phyloP scores from a whole-genome alignment of 2,113 vertebrate genomes.

The Pica pica region DNA sequence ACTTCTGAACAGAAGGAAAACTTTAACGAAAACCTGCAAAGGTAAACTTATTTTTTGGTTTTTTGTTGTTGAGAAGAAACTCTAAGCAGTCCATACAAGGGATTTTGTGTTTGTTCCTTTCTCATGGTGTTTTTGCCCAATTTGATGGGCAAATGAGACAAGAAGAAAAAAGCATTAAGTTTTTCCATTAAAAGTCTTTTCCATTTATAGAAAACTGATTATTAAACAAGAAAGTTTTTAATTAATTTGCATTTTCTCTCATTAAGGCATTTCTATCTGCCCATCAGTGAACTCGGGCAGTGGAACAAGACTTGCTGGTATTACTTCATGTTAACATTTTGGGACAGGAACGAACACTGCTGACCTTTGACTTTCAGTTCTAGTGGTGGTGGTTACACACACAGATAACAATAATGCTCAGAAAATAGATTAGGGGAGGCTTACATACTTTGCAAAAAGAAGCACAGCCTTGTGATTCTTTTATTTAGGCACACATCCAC shows the following conservation, averaged over 20 bases:
- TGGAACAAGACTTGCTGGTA: not conserved
- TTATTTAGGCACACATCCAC: not conserved
- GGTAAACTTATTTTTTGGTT: not conserved
- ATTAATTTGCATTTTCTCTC: not conserved
- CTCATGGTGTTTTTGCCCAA: not conserved
- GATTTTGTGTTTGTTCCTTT: not conserved
- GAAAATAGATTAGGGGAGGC: not conserved
- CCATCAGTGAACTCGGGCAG: not conserved
- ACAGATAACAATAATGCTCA: not conserved
- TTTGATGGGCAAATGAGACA: not conserved
- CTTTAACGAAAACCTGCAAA: not conserved
- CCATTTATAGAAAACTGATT: not conserved
- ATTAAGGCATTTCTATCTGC: not conserved
- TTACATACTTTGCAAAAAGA: not conserved
- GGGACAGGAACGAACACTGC: not conserved
- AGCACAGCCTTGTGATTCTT: not conserved
- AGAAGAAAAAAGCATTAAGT: not conserved
- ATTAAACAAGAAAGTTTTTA: not conserved
- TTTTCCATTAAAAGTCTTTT: not conserved
- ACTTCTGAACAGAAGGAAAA: not conserved
- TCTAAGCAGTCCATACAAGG: not conserved
- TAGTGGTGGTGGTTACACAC: not conserved
- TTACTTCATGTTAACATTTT: not conserved
- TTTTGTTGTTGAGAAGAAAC: not conserved
- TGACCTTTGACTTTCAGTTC: not conserved